These are phyloP conservation scores for Scomberomorus guttatus DNA, from an alignment of 2,797 vertebrate genomes.

Conservation along the genomic window DNA sequence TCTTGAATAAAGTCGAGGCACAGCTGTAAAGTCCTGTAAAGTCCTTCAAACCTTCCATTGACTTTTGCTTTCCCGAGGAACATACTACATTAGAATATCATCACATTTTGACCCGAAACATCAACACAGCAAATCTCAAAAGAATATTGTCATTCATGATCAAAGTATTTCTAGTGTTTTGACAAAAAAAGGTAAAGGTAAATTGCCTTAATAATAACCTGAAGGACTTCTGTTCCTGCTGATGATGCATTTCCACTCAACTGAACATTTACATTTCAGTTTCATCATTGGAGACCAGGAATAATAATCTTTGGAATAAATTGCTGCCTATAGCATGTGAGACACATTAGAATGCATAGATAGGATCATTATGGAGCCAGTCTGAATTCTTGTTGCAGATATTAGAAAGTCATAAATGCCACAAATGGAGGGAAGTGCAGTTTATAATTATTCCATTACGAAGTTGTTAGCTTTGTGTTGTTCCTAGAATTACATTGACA, in stretches of 20 bases:
- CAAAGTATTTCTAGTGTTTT: too few relatives aligned
- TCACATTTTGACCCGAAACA: too few relatives aligned
- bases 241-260: background rate
- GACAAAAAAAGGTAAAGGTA: too few relatives aligned
- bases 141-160: background rate
- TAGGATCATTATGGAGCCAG: background rate
- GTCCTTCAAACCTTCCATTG: background rate
- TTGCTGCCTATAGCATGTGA: background rate
- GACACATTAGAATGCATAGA: background rate
- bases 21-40: background rate
- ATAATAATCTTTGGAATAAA: background rate
- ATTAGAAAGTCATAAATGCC: background rate
- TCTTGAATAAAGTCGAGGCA: background rate
- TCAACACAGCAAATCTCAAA: background rate
- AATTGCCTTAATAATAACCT: too few relatives aligned
- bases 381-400: background rate
- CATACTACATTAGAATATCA: too few relatives aligned
- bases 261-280: background rate
- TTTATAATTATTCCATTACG: background rate
- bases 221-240: background rate
- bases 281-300: background rate
- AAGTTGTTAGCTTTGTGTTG: background rate
- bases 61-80: background rate
- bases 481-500: constrained; percentile 33
- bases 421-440: background rate